Percentiles rank a stretch among this genome's conserved stretches.
Evolutionary conservation across 2,797 vertebrate species (phyloP).

Genomic region (Squalus acanthias): DNA sequence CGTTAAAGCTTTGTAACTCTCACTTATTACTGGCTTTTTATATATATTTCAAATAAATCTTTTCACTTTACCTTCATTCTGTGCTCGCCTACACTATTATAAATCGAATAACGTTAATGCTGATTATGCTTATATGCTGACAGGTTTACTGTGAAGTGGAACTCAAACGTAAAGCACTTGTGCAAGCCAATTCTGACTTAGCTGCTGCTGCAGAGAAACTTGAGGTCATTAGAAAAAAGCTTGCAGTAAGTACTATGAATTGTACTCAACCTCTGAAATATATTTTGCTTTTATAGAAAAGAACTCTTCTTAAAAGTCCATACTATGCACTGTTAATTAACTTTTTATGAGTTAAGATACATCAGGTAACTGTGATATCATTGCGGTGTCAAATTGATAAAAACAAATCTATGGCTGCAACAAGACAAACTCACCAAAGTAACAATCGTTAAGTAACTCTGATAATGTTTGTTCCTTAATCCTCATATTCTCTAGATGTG

Average conservation of each 20-base stretch:
- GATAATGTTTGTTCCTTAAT: conserved; percentile 20
- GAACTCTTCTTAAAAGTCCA: not conserved
- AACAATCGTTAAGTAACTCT: not conserved
- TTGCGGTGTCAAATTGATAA: not conserved
- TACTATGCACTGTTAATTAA: not conserved
- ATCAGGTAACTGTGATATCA: not conserved
- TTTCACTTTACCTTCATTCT: too few relatives aligned
- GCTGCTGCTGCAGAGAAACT: conserved; percentile 66
- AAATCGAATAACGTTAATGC: not conserved
- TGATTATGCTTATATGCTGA: not conserved
- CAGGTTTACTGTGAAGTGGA: conserved; percentile 65
- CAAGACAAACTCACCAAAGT: not conserved
- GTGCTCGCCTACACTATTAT: not conserved
- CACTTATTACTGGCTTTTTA: not conserved
- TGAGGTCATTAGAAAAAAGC: conserved; percentile 62
- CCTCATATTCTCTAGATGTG: not conserved
- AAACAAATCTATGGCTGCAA: not conserved
- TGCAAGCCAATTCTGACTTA: conserved; percentile 66
- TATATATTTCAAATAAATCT: not conserved
- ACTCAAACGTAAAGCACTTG: conserved; percentile 62
- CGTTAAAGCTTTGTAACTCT: not conserved
- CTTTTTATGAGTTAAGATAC: not conserved
- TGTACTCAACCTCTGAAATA: not conserved
- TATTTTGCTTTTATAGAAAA: not conserved
- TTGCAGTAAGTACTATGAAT: conserved; percentile 52